Conservation (phyloP, 2,797 vertebrate genomes). For the Gallinago solitaria region DNA sequence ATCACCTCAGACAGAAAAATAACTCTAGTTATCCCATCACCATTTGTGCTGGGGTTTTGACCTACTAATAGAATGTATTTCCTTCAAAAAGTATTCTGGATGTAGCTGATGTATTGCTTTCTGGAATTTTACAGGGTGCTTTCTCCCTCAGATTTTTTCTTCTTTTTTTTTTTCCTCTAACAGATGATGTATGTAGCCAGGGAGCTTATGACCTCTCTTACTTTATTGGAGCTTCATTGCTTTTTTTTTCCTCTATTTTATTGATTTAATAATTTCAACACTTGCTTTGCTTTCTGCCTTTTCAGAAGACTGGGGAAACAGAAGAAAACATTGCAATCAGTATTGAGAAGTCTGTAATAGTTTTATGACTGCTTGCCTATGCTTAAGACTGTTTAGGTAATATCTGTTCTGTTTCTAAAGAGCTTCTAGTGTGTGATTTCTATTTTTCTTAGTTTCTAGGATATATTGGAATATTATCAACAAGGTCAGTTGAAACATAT, state of each 20-base stretch:
- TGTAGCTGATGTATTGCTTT: not conserved
- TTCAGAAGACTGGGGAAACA: not conserved
- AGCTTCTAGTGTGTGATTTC: not conserved
- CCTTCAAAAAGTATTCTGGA: not conserved
- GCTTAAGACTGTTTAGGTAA: not conserved
- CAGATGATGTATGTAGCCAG: not conserved
- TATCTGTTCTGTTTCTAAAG: not conserved
- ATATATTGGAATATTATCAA: not conserved
- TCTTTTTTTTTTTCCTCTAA: too few species aligned
- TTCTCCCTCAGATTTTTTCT: not conserved
- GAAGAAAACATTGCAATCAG: not conserved
- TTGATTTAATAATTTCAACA: not conserved
- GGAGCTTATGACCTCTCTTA: not conserved
- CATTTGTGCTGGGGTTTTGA: not conserved
- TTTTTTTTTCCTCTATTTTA: not conserved
- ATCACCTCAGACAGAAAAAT: slow-evolving; percentile 30
- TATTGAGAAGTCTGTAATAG: not conserved
- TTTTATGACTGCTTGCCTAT: not conserved
- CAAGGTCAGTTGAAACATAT: not conserved
- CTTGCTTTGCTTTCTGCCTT: not conserved
- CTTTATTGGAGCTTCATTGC: not conserved
- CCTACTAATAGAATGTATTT: not conserved
- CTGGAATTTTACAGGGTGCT: not conserved
- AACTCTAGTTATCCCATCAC: slow-evolving; percentile 50
- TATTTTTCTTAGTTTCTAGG: not conserved